These are phyloP conservation scores for Siphonodentalium dalli DNA, from an alignment of 2,888 invertebrate genomes.

Conservation along the genomic window DNA sequence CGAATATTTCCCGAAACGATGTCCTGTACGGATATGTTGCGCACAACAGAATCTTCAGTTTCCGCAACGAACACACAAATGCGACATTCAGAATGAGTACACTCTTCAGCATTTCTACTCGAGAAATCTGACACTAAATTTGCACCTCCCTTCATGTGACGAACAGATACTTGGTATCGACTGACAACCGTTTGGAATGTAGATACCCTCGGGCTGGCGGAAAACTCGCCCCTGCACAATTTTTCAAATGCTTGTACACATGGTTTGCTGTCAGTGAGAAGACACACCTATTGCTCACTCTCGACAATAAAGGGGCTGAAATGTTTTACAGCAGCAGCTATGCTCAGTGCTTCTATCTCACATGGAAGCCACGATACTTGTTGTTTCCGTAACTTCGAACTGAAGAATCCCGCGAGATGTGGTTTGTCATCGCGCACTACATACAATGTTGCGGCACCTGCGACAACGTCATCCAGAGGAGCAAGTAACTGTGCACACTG, in stretches of 20 bases:
- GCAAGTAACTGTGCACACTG: too few species aligned
- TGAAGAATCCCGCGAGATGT: too few species aligned
- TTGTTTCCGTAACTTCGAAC: conserved; percentile 2
- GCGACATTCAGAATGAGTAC: too few species aligned
- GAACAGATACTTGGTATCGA: too few species aligned
- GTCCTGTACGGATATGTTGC: neutral
- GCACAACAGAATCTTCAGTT: conserved; percentile 1
- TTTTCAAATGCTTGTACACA: conserved; percentile 6
- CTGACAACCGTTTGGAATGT: too few species aligned
- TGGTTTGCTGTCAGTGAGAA: conserved; percentile 6
- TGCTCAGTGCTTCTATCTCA: conserved; percentile 14
- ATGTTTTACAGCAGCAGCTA: conserved; percentile 14
- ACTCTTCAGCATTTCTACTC: too few species aligned
- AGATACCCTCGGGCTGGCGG: too few species aligned
- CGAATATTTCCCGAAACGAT: neutral
- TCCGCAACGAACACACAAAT: neutral
- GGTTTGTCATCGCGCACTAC: too few species aligned
- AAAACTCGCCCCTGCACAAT: conserved; percentile 5
- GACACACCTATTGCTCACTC: neutral
- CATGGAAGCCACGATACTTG: conserved; percentile 18
- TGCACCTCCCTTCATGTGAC: too few species aligned
- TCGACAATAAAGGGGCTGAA: conserved; percentile 10
- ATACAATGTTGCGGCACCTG: too few species aligned
- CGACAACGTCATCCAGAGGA: too few species aligned
- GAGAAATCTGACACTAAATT: too few species aligned